phyloP scores from a whole-genome alignment of 2,888 invertebrate species.

The Molorchus minor region DNA sequence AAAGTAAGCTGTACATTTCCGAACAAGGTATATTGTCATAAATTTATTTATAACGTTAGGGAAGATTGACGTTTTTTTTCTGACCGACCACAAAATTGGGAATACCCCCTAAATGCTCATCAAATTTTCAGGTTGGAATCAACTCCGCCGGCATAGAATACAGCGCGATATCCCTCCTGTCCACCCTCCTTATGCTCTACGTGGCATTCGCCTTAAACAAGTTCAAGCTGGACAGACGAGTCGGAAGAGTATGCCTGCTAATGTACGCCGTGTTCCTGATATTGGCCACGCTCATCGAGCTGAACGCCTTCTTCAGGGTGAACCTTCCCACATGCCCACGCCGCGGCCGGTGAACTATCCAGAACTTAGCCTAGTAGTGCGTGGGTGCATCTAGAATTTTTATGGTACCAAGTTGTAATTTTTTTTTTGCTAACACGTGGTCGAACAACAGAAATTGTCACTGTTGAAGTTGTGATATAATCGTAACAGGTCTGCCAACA shows the following conservation, averaged over 20 bases:
- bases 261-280: slow-evolving; percentile 90
- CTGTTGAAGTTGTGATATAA: too few species aligned
- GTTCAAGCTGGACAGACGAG: slow-evolving; percentile 85
- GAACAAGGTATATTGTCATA: too few species aligned
- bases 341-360: slow-evolving; percentile 12
- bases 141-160: slow-evolving; percentile 92
- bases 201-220: slow-evolving; percentile 86
- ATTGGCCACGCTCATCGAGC: slow-evolving; percentile 88
- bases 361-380: neutral
- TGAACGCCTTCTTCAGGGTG: slow-evolving; percentile 92
- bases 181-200: slow-evolving; percentile 85
- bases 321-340: slow-evolving; percentile 84
- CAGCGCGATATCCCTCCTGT: slow-evolving; percentile 87
- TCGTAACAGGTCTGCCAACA: too few species aligned
- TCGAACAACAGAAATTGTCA: too few species aligned
- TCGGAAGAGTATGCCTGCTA: slow-evolving; percentile 83
- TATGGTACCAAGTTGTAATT: too few species aligned
- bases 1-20: too few species aligned
- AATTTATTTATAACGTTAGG: too few species aligned
- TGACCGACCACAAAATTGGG: too few species aligned
- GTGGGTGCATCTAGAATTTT: slow-evolving; percentile 4
- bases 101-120: too few species aligned
- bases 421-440: too few species aligned
- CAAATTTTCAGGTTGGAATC: slow-evolving; percentile 74
- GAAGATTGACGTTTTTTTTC: too few species aligned